A percentile compares a stretch with the other conserved stretches of the same genome.
Conservation (phyloP, 2,113 vertebrate species). For the Casuarius casuarius region DNA sequence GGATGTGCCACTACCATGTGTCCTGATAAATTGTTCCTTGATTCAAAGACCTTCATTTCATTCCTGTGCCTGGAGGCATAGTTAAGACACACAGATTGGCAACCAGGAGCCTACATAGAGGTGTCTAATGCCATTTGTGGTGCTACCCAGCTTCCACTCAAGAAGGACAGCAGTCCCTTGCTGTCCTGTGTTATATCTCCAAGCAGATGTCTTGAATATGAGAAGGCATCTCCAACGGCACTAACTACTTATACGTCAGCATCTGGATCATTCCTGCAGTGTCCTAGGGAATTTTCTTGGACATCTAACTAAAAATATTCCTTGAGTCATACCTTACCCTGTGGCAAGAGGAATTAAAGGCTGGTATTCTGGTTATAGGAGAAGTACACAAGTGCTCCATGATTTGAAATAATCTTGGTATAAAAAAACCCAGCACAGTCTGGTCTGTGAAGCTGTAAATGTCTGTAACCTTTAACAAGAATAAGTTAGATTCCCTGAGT, state of each 20-base stretch:
- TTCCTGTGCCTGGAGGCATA: neutral
- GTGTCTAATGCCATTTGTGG: neutral
- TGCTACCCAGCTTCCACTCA: neutral
- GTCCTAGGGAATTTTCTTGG: neutral
- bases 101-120: neutral
- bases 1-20: neutral
- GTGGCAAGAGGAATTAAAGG: neutral
- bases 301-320: neutral
- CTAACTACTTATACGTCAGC: neutral
- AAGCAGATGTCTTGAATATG: neutral
- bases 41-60: neutral
- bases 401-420: neutral
- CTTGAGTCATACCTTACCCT: neutral
- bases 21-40: neutral
- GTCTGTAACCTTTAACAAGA: neutral
- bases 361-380: neutral
- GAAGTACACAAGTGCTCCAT: neutral
- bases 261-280: neutral
- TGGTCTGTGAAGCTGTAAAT: neutral
- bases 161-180: neutral
- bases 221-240: neutral
- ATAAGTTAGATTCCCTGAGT: neutral
- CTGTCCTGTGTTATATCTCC: neutral
- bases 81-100: rapidly evolving
- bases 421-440: neutral